Evolutionary conservation across 1,140 invertebrate genomes (phyloP).

Genomic region (Alviniconcha marisindica): DNA sequence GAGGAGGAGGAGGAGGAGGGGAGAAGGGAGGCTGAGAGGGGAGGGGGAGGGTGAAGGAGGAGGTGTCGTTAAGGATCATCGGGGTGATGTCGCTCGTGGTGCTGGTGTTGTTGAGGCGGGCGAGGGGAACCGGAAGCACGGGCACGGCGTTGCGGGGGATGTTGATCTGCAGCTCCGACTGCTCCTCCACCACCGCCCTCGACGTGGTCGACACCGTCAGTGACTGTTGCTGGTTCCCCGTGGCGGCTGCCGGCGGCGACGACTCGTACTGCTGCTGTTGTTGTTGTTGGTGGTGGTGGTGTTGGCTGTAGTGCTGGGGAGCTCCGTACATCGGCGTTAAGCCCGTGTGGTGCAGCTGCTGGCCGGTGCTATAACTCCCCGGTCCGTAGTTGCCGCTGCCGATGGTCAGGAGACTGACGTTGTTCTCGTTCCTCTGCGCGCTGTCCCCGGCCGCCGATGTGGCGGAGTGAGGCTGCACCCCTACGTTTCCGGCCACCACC

Average conservation of each 20-base stretch:
- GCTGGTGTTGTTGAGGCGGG: background rate
- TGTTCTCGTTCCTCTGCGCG: background rate
- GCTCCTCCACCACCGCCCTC: background rate
- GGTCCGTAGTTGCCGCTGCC: background rate
- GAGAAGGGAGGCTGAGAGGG: too few relatives aligned
- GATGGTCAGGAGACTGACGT: background rate
- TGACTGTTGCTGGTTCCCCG: slow-evolving; percentile 1
- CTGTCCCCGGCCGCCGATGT: too few relatives aligned
- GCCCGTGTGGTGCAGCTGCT: background rate
- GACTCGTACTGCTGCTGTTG: background rate
- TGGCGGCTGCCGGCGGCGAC: background rate
- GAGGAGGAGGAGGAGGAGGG: too few relatives aligned
- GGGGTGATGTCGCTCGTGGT: background rate
- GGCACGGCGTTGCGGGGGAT: slow-evolving; percentile 23
- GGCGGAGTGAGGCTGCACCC: background rate
- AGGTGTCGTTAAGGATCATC: background rate
- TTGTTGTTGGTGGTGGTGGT: too few relatives aligned
- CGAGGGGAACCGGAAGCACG: background rate
- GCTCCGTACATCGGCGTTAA: too few relatives aligned
- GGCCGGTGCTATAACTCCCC: background rate
- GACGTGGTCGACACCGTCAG: slow-evolving; percentile 18
- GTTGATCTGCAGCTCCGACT: slow-evolving; percentile 1
- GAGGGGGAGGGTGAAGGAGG: too few relatives aligned
- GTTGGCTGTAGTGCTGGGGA: too few relatives aligned
- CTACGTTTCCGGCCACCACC: slow-evolving; percentile 26